A percentile compares a stretch with the other conserved stretches of the same genome.
These are phyloP conservation scores for Eledone cirrhosa DNA, from an alignment of 2,888 invertebrate genomes.

Conservation along the genomic window DNA sequence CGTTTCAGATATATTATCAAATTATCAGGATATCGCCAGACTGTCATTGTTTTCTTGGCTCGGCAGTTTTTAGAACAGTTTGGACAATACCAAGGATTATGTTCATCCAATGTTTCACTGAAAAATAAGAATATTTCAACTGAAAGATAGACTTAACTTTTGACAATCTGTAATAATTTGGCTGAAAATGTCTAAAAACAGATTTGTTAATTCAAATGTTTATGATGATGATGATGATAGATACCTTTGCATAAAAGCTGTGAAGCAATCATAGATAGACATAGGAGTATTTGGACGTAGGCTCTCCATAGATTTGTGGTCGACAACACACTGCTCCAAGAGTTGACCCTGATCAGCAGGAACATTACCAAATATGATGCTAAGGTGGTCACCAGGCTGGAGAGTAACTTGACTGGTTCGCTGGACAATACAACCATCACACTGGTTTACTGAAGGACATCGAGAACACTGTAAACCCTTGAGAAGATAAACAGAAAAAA, in stretches of 20 bases:
- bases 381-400: conserved; percentile 72
- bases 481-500: conserved; percentile 22
- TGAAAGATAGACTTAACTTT: not conserved
- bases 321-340: conserved; percentile 46
- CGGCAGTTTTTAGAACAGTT: conserved; percentile 73
- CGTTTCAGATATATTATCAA: conserved; percentile 74
- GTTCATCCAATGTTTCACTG: conserved; percentile 74
- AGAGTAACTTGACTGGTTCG: conserved; percentile 67
- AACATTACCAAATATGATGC: conserved; percentile 67
- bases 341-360: conserved; percentile 63
- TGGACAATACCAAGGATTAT: conserved; percentile 76
- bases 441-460: conserved; percentile 71
- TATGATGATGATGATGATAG: too few relatives aligned
- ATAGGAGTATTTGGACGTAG: conserved; percentile 70
- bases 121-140: conserved; percentile 37
- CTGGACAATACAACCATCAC: conserved; percentile 71
- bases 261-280: conserved; percentile 73
- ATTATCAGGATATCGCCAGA: conserved; percentile 74
- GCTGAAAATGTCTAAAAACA: too few relatives aligned
- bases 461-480: conserved; percentile 73
- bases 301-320: conserved; percentile 70
- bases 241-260: conserved; percentile 72
- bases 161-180: too few relatives aligned
- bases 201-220: too few relatives aligned
- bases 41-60: conserved; percentile 75